Evolutionary conservation across 2,113 vertebrate genomes (phyloP).

Genomic region (Danionella cerebrum): DNA sequence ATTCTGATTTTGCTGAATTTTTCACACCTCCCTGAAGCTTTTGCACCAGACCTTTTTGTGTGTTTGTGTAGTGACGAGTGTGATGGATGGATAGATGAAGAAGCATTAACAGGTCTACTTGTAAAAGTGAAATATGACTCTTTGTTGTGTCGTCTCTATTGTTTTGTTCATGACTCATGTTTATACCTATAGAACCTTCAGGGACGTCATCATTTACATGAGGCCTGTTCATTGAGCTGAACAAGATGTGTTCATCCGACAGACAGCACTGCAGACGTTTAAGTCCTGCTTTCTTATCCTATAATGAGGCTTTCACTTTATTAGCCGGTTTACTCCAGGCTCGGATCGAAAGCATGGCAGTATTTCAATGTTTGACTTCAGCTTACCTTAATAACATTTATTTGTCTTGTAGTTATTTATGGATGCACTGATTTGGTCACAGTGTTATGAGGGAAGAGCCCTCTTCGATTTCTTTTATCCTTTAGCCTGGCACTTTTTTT

Average conservation of each 20-base stretch:
- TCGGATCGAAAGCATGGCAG: background rate
- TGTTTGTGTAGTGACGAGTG: too few relatives aligned
- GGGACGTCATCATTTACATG: too few relatives aligned
- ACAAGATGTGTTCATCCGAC: background rate
- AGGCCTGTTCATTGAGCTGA: background rate
- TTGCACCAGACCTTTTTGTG: too few relatives aligned
- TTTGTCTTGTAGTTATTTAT: background rate
- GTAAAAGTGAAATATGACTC: too few relatives aligned
- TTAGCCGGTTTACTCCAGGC: background rate
- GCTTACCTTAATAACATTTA: too few relatives aligned
- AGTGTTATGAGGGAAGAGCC: background rate
- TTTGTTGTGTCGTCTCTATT: too few relatives aligned
- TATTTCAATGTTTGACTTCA: background rate
- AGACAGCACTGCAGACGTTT: background rate
- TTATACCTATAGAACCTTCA: too few relatives aligned
- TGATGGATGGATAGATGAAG: too few relatives aligned
- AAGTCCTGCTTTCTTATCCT: background rate
- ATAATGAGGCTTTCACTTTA: background rate
- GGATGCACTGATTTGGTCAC: background rate
- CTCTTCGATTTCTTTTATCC: background rate
- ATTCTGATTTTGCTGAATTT: too few relatives aligned
- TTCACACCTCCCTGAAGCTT: too few relatives aligned
- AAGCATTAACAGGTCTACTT: too few relatives aligned
- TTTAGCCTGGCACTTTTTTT: background rate
- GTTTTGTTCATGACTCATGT: too few relatives aligned